Base-by-base conservation (phyloP, 2,888 invertebrate species). In the Blomia tropicalis region DNA sequence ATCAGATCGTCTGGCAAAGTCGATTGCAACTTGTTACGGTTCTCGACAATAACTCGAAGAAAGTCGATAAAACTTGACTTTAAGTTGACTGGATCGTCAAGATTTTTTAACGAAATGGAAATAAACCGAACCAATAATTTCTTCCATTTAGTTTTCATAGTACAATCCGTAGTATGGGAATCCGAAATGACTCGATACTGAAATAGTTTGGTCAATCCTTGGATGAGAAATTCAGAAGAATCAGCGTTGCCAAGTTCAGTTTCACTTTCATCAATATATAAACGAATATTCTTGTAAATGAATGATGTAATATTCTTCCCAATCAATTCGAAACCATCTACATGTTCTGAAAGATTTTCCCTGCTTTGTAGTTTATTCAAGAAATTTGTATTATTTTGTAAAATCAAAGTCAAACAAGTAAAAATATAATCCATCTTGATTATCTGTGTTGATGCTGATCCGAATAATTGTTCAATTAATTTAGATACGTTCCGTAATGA, bases 131-230 rank as follows among this genome's bases (percentile, higher is more conserved):
- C 1, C 22, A 61, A 43, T n/a, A 61, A 43, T 56, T 61, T 61
- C n/a, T 29, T n/a, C 61, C 61, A 61, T 56, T 54, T 61, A 4
- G 19, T 41, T 32, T 61, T 61, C 5, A 56, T 54, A 53, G 31
- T 54, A 2, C n/a, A 7, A n/a, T 60, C 60, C 22, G n/a, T 32
- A 53, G 51, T 27, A 25, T 31, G 25, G 5, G 32, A 11, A 17
- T 2, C 4, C 4, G 23, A 25, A 22, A 36, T 31, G n/a, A 61
- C 56, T 29, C 30, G 29, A 22, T 41, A 58, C 32, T 61, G 54
- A 7, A 61, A 61, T 19, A 61, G 27, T 27, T 22, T n/a, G n/a
- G 54, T 54, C 23, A 54, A 41, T 30, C 54, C 54, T 27, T 61
- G 54, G 30, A 54, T 29, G 19, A 61, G 22, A 31, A 54, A 23